Percentiles rank a stretch among this genome's conserved stretches.
Evolutionary conservation across 1,140 invertebrate genomes (phyloP).

Genomic region (Lepidurus packardi): DNA sequence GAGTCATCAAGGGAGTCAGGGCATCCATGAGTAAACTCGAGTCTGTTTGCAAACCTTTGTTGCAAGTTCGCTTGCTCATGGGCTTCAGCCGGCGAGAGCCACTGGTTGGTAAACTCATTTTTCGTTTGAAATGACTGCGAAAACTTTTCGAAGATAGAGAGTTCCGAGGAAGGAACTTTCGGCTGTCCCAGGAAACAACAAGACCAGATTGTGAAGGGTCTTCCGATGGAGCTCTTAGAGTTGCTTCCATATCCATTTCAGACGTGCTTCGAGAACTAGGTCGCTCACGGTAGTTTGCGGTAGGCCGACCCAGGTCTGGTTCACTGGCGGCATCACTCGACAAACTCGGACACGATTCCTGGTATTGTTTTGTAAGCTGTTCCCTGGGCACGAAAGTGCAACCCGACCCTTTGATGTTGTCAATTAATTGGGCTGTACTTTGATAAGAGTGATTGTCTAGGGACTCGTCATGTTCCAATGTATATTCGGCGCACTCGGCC

Average conservation of each 20-base stretch:
- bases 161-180: slow-evolving; percentile 34
- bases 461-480: slow-evolving; percentile 41
- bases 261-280: not conserved
- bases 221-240: not conserved
- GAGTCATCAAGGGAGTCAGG: not conserved
- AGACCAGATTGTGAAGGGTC: not conserved
- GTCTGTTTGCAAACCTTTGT: not conserved
- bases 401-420: not conserved
- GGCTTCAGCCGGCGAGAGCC: not conserved
- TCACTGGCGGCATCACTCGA: slow-evolving; percentile 40
- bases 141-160: not conserved
- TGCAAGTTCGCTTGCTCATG: not conserved
- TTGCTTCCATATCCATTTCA: not conserved
- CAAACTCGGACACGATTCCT: slow-evolving; percentile 35
- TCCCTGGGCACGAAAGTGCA: slow-evolving; percentile 41
- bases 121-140: not conserved
- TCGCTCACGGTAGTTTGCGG: not conserved
- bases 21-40: not conserved
- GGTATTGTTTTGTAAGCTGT: slow-evolving; percentile 41
- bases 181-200: not conserved
- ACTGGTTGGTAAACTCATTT: not conserved
- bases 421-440: slow-evolving; percentile 37
- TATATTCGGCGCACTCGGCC: slow-evolving; percentile 44
- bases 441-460: slow-evolving; percentile 38
- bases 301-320: not conserved